Conservation (phyloP, 2,113 vertebrate genomes). For the Hemiprocne comata region DNA sequence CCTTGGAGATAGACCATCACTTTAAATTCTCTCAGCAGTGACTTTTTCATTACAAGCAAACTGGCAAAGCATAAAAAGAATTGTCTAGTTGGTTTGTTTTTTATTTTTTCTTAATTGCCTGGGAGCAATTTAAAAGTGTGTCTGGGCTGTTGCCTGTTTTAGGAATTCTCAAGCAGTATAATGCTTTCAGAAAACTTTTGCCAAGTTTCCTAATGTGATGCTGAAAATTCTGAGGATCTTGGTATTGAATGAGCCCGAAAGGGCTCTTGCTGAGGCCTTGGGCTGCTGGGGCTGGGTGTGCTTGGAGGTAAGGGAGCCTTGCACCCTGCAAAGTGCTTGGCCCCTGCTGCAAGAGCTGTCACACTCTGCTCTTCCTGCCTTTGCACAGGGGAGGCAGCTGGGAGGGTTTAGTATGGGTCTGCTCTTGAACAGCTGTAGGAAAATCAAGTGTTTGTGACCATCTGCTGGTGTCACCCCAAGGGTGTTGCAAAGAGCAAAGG, state of each 20-base stretch:
- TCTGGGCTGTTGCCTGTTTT: background rate
- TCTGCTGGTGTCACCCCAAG: rapidly evolving
- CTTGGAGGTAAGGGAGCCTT: background rate
- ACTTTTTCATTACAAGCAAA: background rate
- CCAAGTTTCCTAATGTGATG: background rate
- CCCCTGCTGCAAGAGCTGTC: background rate
- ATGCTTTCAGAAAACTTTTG: background rate
- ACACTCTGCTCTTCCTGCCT: background rate
- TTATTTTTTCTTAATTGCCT: background rate
- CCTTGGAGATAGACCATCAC: background rate
- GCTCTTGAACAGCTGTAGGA: background rate
- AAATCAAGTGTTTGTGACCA: background rate
- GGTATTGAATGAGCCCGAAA: background rate
- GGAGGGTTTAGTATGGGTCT: background rate
- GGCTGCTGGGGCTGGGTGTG: background rate
- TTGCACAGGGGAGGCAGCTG: rapidly evolving
- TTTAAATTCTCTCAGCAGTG: background rate
- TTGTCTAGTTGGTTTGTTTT: background rate
- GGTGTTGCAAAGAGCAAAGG: background rate
- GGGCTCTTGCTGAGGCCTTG: rapidly evolving
- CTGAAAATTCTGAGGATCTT: background rate
- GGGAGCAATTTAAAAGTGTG: background rate
- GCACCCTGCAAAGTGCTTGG: background rate
- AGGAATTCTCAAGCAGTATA: background rate
- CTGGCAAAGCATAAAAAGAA: background rate